Conservation (phyloP, 2,888 invertebrate species). For the Sphecodes monilicornis region DNA sequence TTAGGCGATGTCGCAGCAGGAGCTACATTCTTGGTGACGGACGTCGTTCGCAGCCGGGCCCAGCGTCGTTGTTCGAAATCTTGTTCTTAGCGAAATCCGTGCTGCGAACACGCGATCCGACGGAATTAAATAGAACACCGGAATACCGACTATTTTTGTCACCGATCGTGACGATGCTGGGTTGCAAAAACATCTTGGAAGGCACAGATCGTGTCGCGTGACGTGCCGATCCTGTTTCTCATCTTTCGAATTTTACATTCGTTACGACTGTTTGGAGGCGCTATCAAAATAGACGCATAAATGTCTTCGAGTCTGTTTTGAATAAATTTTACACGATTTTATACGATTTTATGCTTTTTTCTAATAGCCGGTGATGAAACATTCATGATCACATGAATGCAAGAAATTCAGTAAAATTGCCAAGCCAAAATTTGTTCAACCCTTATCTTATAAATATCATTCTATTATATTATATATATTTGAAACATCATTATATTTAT, state of each 20-base stretch:
- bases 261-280: not conserved
- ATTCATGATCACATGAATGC: not conserved
- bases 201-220: constrained; percentile 19
- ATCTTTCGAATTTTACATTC: constrained; percentile 6
- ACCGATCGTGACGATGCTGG: not conserved
- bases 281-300: not conserved
- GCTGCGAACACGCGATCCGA: not conserved
- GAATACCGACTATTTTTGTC: constrained; percentile 4
- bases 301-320: not conserved
- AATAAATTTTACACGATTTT: not conserved
- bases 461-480: no score
- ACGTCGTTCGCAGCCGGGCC: constrained; percentile 25
- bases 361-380: not conserved
- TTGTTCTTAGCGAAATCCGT: constrained; percentile 16
- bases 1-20: constrained; percentile 1
- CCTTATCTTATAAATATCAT: no score
- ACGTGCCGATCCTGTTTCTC: not conserved
- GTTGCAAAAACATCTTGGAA: not conserved
- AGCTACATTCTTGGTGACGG: constrained; percentile 28
- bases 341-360: not conserved
- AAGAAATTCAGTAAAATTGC: not conserved
- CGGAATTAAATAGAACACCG: constrained; percentile 12
- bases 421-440: no score
- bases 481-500: no score
- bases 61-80: constrained; percentile 38